Conservation (phyloP, 2,888 invertebrate species). For the Drymonia ruficornis region DNA sequence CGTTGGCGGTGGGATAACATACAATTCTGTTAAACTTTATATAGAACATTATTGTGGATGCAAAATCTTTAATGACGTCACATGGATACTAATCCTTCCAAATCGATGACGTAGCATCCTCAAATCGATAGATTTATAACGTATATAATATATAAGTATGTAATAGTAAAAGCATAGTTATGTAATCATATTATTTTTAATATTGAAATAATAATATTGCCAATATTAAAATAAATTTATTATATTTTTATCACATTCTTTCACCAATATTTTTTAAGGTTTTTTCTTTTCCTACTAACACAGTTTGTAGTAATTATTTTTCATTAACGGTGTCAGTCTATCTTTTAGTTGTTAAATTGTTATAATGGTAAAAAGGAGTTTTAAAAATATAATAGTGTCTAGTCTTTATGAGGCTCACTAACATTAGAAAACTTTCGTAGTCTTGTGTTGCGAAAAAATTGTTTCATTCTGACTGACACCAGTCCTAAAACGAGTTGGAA, state of each 20-base stretch:
- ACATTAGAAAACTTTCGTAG: background rate
- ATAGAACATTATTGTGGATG: constrained; percentile 36
- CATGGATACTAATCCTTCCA: constrained; percentile 33
- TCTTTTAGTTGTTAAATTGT: background rate
- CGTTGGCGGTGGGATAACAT: too few species aligned
- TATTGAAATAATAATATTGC: constrained; percentile 15
- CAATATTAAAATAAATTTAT: constrained; percentile 26
- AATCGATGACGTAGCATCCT: constrained; percentile 33
- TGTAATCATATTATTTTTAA: constrained; percentile 29
- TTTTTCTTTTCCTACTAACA: background rate
- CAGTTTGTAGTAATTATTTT: background rate
- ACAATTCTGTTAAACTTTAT: constrained; percentile 21
- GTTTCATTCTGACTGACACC: background rate
- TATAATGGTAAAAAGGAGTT: background rate
- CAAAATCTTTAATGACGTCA: constrained; percentile 24
- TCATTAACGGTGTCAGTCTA: background rate
- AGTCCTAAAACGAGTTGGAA: background rate
- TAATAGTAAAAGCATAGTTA: constrained; percentile 28
- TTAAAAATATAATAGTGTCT: background rate
- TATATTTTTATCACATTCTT: constrained; percentile 10
- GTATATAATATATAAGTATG: too few species aligned
- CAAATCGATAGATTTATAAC: constrained; percentile 27
- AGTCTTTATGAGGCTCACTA: constrained; percentile 1
- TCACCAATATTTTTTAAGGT: background rate
- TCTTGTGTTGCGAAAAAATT: background rate